Conservation (phyloP, 2,113 vertebrate species). For the Lipotes vexillifer region DNA sequence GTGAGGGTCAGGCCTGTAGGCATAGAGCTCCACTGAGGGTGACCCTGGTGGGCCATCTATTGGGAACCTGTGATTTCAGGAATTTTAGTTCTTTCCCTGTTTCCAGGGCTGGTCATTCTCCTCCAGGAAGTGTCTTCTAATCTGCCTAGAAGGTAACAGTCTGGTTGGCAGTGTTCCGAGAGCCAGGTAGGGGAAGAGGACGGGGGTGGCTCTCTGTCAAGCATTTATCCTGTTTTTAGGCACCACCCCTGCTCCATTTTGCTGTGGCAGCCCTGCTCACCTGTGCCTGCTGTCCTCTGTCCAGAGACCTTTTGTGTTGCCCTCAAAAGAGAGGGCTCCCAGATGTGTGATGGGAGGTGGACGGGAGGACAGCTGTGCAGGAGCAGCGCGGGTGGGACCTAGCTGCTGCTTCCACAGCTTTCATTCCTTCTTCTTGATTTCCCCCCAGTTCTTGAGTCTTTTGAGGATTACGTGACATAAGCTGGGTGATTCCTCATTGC, state of each 20-base stretch:
- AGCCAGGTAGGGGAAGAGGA: background rate
- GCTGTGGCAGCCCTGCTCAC: background rate
- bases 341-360: background rate
- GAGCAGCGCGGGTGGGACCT: no score
- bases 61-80: background rate
- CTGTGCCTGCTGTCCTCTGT: background rate
- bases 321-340: background rate
- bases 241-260: background rate
- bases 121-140: background rate
- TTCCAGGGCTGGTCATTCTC: background rate
- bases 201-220: background rate
- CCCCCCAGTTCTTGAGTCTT: background rate
- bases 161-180: background rate
- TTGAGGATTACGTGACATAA: background rate
- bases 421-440: background rate
- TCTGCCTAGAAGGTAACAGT: background rate
- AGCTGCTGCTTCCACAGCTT: background rate
- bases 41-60: background rate
- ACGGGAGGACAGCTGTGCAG: background rate
- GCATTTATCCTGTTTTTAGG: background rate
- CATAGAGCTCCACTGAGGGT: fast-evolving
- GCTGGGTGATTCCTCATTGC: no score
- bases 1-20: background rate
- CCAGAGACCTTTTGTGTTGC: background rate
- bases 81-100: background rate